Evolutionary conservation across 2,113 vertebrate species (phyloP).

Genomic region (Sporophila hypoxantha): DNA sequence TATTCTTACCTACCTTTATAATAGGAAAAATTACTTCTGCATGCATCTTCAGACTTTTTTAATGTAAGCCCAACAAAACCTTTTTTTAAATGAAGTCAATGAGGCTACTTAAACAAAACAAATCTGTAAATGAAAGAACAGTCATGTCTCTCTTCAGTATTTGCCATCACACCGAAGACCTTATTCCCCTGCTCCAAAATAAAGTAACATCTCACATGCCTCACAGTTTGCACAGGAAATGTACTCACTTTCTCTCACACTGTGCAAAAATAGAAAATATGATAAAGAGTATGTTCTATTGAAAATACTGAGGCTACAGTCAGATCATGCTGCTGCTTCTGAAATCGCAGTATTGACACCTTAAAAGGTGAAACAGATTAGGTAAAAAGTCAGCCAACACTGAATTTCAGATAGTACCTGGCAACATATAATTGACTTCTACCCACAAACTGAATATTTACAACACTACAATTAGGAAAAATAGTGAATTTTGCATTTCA

Average conservation of each 20-base stretch:
- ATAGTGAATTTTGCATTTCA: not conserved
- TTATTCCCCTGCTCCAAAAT: not conserved
- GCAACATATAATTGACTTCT: not conserved
- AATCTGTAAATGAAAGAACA: not conserved
- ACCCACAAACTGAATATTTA: not conserved
- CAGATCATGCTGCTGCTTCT: not conserved
- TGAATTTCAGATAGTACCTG: not conserved
- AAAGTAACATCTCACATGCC: fast-evolving
- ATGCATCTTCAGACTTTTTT: not conserved
- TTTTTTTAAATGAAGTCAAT: not conserved
- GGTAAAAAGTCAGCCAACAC: not conserved
- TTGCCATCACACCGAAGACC: not conserved
- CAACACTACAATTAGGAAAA: not conserved
- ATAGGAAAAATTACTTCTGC: not conserved
- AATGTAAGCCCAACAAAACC: not conserved
- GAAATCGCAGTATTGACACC: not conserved
- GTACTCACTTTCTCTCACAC: not conserved
- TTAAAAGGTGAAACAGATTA: not conserved
- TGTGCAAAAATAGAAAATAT: not conserved
- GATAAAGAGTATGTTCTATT: not conserved
- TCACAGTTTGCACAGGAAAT: not conserved
- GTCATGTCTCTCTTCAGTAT: not conserved
- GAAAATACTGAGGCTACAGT: not conserved
- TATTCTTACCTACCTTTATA: not conserved
- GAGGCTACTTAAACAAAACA: not conserved